Base-by-base conservation (phyloP, 2,113 vertebrate genomes). In the Clupea harengus region DNA sequence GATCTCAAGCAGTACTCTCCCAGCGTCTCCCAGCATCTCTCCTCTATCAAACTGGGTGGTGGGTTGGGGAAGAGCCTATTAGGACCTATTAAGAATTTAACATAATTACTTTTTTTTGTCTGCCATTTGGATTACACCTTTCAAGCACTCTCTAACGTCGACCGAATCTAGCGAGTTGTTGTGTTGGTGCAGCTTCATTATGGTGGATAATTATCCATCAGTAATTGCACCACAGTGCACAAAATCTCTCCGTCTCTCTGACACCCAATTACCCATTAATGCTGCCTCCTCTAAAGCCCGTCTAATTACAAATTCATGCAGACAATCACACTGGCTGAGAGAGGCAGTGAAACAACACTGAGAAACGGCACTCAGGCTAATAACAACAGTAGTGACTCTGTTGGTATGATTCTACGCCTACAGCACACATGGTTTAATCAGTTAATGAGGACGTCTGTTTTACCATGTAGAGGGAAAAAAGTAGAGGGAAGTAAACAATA, bases 201-300 rank as follows among this genome's bases (percentile, higher is more conserved):
- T 82, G 86, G 84, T 87, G 86, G 67, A 84, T 88, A 90, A 90
- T 91, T 88, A 91, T 81, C 57, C 81, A 67, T 75, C 84, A 9
- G 67, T 91, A 91, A 92, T 93, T 91, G 92, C 90, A 87, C 87
- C 32, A 75, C 91, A 86, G 86, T n/a, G n/a, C 60, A 4, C 60
- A 0, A 25, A 25, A 72, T 72, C 25, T 25, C n/a, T 28, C 64
- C 1, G 64, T 28, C 64, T 67, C 64, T 25, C n/a, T 72, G 64
- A 72, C 64, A 32, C 64, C 64, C 28, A 72, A 72, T 72, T 72
- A 72, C 25, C 64, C 64, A 72, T 28, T 72, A 32, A 32, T 72
- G 64, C 39, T 86, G 81, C 82, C 60, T 82, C 83, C 49, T 84
- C 81, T 90, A 87, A 89, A 83, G 85, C 85, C 88, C 60, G 47